A percentile compares a stretch with the other conserved stretches of the same genome.
phyloP scores from a whole-genome alignment of 2,888 invertebrate species.

The Mimumesa dahlbomi region DNA sequence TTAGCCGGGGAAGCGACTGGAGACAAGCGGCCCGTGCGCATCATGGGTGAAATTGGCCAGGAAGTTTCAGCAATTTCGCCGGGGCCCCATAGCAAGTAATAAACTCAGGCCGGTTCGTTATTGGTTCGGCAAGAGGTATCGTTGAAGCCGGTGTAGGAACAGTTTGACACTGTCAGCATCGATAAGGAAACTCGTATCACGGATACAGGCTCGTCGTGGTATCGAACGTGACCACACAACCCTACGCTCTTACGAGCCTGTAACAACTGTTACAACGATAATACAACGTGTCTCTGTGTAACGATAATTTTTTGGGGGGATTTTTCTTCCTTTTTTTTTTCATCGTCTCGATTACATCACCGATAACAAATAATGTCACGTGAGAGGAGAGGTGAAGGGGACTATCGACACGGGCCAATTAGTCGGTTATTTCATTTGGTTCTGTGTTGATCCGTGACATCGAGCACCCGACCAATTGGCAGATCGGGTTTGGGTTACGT shows the following conservation, averaged over 20 bases:
- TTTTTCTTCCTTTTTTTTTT: too few species aligned
- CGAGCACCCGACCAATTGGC: not conserved
- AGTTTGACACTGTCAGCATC: not conserved
- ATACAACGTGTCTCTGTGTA: constrained; percentile 4
- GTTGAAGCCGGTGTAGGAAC: not conserved
- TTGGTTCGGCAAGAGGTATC: constrained; percentile 3
- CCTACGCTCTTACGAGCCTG: too few species aligned
- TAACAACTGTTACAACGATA: too few species aligned
- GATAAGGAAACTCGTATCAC: too few species aligned
- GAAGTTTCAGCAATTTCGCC: constrained; percentile 66
- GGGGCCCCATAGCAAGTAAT: constrained; percentile 56
- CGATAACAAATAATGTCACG: constrained; percentile 54
- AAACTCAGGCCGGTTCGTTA: constrained; percentile 45
- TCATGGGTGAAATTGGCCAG: constrained; percentile 59
- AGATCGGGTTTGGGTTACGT: too few species aligned
- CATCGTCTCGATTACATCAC: constrained; percentile 23
- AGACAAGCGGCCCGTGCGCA: constrained; percentile 16
- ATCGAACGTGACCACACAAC: too few species aligned
- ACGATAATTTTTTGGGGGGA: too few species aligned
- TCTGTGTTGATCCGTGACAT: not conserved
- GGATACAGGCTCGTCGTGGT: too few species aligned
- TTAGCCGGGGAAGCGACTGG: too few species aligned
- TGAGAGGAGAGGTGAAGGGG: too few species aligned
- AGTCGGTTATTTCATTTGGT: constrained; percentile 4
- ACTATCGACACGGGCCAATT: constrained; percentile 31